phyloP scores from a whole-genome alignment of 2,797 vertebrate genomes.

The Ceryle rudis region DNA sequence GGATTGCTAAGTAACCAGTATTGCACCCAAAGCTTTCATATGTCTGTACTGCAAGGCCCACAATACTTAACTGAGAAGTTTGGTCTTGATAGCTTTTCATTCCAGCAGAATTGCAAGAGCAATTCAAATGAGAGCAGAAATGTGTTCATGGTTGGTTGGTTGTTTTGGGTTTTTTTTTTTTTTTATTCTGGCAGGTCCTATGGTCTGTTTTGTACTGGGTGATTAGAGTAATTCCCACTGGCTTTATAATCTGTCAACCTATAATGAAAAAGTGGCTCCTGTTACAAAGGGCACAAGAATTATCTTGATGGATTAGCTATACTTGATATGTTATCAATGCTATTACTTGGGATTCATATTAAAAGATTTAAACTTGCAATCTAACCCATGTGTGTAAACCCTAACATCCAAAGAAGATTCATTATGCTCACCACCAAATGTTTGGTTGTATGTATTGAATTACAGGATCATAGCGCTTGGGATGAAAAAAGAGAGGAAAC shows the following conservation, averaged over 20 bases:
- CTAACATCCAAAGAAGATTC: neutral
- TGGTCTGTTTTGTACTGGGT: neutral
- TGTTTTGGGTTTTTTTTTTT: neutral
- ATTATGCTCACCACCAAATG: neutral
- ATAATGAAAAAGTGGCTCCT: neutral
- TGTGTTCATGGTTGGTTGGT: too few relatives aligned
- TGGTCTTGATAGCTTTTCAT: neutral
- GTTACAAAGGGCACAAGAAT: neutral
- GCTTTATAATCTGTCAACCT: neutral
- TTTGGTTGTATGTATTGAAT: neutral
- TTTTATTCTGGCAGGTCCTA: neutral
- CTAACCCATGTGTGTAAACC: neutral
- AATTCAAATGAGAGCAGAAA: too few relatives aligned
- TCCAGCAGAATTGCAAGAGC: neutral
- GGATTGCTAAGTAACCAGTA: neutral
- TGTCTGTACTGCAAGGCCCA: neutral
- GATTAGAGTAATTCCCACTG: neutral
- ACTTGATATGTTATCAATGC: neutral
- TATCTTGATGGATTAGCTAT: neutral
- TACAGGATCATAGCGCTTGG: neutral
- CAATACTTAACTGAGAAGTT: neutral
- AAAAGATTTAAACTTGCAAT: neutral
- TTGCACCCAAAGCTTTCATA: neutral
- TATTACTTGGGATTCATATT: neutral
- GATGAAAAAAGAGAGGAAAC: neutral